Evolutionary conservation across 2,113 vertebrate genomes (phyloP).

Genomic region (Gopherus evgoodei): DNA sequence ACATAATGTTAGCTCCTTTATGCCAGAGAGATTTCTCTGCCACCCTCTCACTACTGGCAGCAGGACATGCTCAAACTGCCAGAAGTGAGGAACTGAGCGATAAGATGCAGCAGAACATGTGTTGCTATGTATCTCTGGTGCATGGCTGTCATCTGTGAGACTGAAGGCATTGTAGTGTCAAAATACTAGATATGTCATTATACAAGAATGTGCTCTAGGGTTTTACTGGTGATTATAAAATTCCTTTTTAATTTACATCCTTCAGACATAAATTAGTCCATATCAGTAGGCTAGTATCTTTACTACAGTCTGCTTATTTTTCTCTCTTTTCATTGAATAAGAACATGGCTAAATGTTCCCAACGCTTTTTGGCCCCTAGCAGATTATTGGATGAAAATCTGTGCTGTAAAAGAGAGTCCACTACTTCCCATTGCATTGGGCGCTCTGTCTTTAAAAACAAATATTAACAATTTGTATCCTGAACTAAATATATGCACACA

Average conservation of each 20-base stretch:
- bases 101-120: background rate
- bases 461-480: background rate
- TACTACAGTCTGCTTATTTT: background rate
- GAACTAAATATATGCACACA: accelerated
- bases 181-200: background rate
- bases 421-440: background rate
- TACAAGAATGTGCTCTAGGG: background rate
- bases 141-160: background rate
- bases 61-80: accelerated
- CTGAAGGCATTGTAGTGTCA: background rate
- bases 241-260: background rate
- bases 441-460: background rate
- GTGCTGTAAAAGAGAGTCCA: background rate
- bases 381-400: background rate
- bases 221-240: background rate
- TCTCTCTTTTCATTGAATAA: background rate
- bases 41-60: background rate
- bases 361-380: background rate
- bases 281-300: background rate
- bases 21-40: background rate
- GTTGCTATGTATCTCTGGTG: background rate
- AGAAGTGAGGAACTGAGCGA: background rate
- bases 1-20: accelerated
- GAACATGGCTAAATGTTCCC: background rate
- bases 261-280: background rate